phyloP scores from a whole-genome alignment of 2,113 vertebrate species.

The Erinaceus europaeus region DNA sequence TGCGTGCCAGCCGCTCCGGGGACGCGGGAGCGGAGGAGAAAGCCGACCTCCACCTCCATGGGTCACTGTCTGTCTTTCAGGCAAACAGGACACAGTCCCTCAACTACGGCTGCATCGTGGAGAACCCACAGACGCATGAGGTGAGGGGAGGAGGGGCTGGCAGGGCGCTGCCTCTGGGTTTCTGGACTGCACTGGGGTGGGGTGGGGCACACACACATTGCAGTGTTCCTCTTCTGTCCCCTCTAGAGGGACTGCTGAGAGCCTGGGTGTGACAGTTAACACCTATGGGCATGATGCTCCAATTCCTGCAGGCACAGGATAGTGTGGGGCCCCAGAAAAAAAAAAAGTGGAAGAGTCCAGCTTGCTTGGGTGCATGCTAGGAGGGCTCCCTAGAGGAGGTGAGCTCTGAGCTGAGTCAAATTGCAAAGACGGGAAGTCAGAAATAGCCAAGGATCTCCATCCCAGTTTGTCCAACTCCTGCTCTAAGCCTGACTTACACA shows the following conservation, averaged over 20 bases:
- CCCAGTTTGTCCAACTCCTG: too few species aligned
- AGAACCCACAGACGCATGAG: constrained; percentile 91
- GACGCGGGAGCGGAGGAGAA: constrained; percentile 4
- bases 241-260: background rate
- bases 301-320: too few species aligned
- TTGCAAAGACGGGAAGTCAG: too few species aligned
- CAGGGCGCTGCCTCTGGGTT: background rate
- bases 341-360: too few species aligned
- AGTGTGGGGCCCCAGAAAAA: background rate
- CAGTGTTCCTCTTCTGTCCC: background rate
- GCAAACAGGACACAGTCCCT: constrained; percentile 96
- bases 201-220: background rate
- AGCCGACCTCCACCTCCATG: constrained; percentile 22
- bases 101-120: constrained; percentile 98
- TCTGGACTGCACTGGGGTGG: too few species aligned
- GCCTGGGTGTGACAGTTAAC: background rate
- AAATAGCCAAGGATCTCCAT: too few species aligned
- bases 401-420: background rate
- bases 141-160: constrained; percentile 75
- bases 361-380: background rate
- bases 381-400: background rate
- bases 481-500: too few species aligned
- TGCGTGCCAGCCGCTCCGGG: constrained; percentile 39
- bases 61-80: constrained; percentile 78
- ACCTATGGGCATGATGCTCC: background rate